Percentiles rank a stretch among this genome's conserved stretches.
phyloP scores from a whole-genome alignment of 2,888 invertebrate species.

The Ptychoptera albimana region DNA sequence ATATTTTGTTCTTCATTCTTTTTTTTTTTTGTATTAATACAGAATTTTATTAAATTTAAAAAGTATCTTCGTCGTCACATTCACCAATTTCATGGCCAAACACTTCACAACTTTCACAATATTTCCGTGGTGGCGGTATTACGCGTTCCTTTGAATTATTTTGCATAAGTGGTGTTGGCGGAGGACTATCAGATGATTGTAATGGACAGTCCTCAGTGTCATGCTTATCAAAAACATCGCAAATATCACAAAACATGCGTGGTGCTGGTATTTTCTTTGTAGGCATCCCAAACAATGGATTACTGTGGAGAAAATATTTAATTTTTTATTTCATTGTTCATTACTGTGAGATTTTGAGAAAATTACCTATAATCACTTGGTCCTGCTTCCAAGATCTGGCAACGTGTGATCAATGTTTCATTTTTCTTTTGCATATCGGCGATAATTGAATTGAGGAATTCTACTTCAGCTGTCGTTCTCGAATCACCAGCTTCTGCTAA shows the following conservation, averaged over 20 bases:
- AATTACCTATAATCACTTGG: slow-evolving; percentile 34
- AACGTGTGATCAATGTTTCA: slow-evolving; percentile 60
- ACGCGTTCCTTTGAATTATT: slow-evolving; percentile 20
- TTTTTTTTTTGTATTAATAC: background rate
- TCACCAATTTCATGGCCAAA: slow-evolving; percentile 79
- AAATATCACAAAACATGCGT: slow-evolving; percentile 91
- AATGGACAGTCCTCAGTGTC: slow-evolving; percentile 95
- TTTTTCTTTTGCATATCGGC: slow-evolving; percentile 92
- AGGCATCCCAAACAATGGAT: slow-evolving; percentile 34
- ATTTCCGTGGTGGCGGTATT: slow-evolving; percentile 45
- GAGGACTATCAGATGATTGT: slow-evolving; percentile 50
- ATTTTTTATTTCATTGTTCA: too few relatives aligned
- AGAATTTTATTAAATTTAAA: slow-evolving; percentile 30
- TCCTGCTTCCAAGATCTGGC: slow-evolving; percentile 54
- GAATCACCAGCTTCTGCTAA: slow-evolving; percentile 15
- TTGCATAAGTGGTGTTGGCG: slow-evolving; percentile 21
- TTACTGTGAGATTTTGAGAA: slow-evolving; percentile 11
- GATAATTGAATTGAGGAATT: slow-evolving; percentile 91
- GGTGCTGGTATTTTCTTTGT: slow-evolving; percentile 41
- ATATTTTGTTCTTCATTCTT: too few relatives aligned
- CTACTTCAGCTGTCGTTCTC: slow-evolving; percentile 42
- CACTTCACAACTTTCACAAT: slow-evolving; percentile 88
- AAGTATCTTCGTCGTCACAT: slow-evolving; percentile 76
- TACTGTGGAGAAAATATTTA: slow-evolving; percentile 21
- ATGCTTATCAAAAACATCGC: slow-evolving; percentile 90